Base-by-base conservation (phyloP, 2,113 vertebrate genomes). In the Sminthopsis crassicaudata region DNA sequence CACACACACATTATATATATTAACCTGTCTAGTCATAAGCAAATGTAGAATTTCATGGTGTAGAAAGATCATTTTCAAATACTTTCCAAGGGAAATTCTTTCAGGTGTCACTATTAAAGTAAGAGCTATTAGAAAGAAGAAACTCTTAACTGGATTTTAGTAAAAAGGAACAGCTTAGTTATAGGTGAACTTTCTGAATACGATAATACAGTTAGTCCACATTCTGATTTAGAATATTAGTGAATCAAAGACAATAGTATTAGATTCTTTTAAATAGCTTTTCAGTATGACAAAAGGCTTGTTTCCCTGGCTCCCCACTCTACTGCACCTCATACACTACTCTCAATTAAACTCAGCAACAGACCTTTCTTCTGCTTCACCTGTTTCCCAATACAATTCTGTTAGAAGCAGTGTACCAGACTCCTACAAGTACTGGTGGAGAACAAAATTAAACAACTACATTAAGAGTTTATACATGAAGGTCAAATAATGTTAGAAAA, bases 21-120 rank as follows among this genome's bases (percentile, higher is more conserved):
- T 46, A 50, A 92, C 89, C 55, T 91, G 93, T 96, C 97, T 95
- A 96, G 95, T 97, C 95, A 97, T 95, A 36, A 93, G 8, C n/a
- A 95, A 93, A 96, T 93, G 52, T 94, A 46, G 48, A 95, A 97
- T 67, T 96, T 92, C 91, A 30, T 97, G 92, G n/a, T 53, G 91
- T 91, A 97, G 94, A 97, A 96, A 97, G 96, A 57, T 53, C 84
- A 95, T 96, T 92, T 96, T 53, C 57, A n/a, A 94, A 46, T 89
- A 60, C 93, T 95, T 51, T 92, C 94, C 48, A 94, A 92, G 88
- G 91, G 91, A 76, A 46, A 96, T 92, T 95, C 30, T 96, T 95
- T 95, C 94, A 91, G 52, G 97, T 91, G 55, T 95, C 89, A 96
- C 57, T 95, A 93, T 96, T 93, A 95, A 96, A 67, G 25, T 76